Conservation (phyloP, 2,797 vertebrate species). For the Fratercula arctica region DNA sequence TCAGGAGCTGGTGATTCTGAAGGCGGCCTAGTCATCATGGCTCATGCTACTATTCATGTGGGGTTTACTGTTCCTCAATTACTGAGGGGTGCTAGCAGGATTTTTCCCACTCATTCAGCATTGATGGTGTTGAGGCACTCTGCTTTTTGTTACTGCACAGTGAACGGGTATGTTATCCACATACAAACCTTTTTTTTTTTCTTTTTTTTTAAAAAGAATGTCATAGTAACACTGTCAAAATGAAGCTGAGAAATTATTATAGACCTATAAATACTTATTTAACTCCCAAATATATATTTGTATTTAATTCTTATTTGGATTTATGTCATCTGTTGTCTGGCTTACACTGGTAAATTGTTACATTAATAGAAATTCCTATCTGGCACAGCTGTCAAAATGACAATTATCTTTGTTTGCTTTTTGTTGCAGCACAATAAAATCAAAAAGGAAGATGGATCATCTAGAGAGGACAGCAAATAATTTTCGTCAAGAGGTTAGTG, state of each 20-base stretch:
- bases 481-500: slow-evolving; percentile 87
- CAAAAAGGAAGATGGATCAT: slow-evolving; percentile 86
- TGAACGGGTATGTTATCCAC: slow-evolving; percentile 74
- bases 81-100: slow-evolving; percentile 68
- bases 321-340: neutral
- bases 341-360: neutral
- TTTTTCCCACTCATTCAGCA: slow-evolving; percentile 46
- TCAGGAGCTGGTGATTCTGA: slow-evolving; percentile 27
- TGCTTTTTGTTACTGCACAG: slow-evolving; percentile 53
- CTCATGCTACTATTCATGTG: slow-evolving; percentile 53
- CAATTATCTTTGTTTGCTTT: slow-evolving; percentile 44
- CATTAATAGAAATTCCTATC: neutral
- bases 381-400: slow-evolving; percentile 28
- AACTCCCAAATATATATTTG: neutral
- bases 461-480: slow-evolving; percentile 89
- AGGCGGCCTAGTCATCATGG: slow-evolving; percentile 46
- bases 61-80: slow-evolving; percentile 65
- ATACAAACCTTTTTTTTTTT: neutral
- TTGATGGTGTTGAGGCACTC: slow-evolving; percentile 27
- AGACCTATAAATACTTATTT: neutral
- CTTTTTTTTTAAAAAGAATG: neutral
- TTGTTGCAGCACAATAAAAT: slow-evolving; percentile 83
- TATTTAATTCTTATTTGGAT: neutral
- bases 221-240: neutral
- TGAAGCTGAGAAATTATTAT: slow-evolving; percentile 6